Evolutionary conservation across 2,888 invertebrate genomes (phyloP).

Genomic region (Caenorhabditis virilis): DNA sequence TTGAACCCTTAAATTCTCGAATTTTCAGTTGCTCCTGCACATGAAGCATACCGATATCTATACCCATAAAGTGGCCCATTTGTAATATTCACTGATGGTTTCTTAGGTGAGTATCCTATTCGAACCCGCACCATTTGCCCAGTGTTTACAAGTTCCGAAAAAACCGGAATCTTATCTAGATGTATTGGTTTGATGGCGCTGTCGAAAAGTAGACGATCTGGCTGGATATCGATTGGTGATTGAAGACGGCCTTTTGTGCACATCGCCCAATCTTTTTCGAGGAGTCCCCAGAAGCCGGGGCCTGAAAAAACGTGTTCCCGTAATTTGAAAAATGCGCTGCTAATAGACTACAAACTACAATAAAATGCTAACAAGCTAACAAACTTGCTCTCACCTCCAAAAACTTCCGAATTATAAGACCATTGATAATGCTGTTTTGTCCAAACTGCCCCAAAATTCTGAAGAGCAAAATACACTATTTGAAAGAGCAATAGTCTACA

Average conservation of each 20-base stretch:
- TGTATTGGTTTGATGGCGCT: slow-evolving; percentile 88
- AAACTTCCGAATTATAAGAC: slow-evolving; percentile 53
- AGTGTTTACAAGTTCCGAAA: slow-evolving; percentile 53
- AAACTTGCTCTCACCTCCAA: no score
- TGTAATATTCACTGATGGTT: slow-evolving; percentile 76
- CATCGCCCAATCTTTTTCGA: slow-evolving; percentile 94
- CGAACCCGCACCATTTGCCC: slow-evolving; percentile 60
- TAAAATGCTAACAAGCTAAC: no score
- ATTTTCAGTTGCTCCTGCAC: no score
- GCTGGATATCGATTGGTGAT: slow-evolving; percentile 94
- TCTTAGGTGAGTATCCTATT: slow-evolving; percentile 66
- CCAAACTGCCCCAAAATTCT: no score
- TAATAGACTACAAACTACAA: no score
- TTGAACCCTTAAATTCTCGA: slow-evolving; percentile 52
- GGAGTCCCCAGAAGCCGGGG: slow-evolving; percentile 94
- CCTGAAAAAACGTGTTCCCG: no score
- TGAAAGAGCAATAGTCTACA: slow-evolving; percentile 22
- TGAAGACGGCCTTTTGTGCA: slow-evolving; percentile 95
- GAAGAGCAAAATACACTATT: no score
- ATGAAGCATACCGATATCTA: slow-evolving; percentile 39
- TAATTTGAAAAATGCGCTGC: no score
- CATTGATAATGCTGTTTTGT: slow-evolving; percentile 36
- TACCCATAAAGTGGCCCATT: slow-evolving; percentile 53
- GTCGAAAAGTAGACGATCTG: slow-evolving; percentile 88
- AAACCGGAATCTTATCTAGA: slow-evolving; percentile 88